phyloP scores from a whole-genome alignment of 2,888 invertebrate genomes.

The Venusia cambrica region DNA sequence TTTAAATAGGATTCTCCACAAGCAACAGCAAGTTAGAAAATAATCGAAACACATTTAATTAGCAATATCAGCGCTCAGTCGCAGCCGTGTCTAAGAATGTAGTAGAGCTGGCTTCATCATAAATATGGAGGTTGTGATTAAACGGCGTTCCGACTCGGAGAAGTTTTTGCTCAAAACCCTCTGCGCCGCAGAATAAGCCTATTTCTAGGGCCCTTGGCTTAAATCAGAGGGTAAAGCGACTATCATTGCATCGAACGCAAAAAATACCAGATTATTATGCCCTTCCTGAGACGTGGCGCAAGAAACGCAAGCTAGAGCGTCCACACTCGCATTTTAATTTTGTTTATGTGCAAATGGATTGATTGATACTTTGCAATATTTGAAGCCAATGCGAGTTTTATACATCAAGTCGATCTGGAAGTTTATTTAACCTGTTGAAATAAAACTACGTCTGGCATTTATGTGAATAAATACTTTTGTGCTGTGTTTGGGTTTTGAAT shows the following conservation, averaged over 20 bases:
- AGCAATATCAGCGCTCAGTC: slow-evolving; percentile 38
- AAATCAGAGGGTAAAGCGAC: slow-evolving; percentile 38
- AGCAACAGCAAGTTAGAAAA: no score
- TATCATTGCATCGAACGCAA: slow-evolving; percentile 20
- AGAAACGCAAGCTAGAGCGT: slow-evolving; percentile 8
- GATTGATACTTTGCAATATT: slow-evolving; percentile 1
- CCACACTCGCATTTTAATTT: slow-evolving; percentile 9
- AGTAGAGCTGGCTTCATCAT: slow-evolving; percentile 58
- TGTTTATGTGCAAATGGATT: slow-evolving; percentile 12
- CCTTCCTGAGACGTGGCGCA: slow-evolving; percentile 8
- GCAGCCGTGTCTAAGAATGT: slow-evolving; percentile 63
- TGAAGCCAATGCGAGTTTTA: no score
- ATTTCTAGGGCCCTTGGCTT: slow-evolving; percentile 31
- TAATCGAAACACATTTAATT: slow-evolving; percentile 25
- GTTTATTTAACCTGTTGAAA: no score
- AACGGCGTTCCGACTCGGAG: slow-evolving; percentile 46
- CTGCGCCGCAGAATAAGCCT: slow-evolving; percentile 18
- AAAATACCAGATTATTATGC: slow-evolving; percentile 19
- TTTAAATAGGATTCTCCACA: no score
- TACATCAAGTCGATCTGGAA: no score
- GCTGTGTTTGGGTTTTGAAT: no score
- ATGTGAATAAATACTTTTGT: no score
- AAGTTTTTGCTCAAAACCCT: slow-evolving; percentile 52
- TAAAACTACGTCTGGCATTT: no score
- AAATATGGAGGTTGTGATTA: slow-evolving; percentile 73